A percentile compares a stretch with the other conserved stretches of the same genome.
These are phyloP conservation scores for Brachionus manjavacas DNA, from an alignment of 1,140 invertebrate genomes.

Conservation along the genomic window DNA sequence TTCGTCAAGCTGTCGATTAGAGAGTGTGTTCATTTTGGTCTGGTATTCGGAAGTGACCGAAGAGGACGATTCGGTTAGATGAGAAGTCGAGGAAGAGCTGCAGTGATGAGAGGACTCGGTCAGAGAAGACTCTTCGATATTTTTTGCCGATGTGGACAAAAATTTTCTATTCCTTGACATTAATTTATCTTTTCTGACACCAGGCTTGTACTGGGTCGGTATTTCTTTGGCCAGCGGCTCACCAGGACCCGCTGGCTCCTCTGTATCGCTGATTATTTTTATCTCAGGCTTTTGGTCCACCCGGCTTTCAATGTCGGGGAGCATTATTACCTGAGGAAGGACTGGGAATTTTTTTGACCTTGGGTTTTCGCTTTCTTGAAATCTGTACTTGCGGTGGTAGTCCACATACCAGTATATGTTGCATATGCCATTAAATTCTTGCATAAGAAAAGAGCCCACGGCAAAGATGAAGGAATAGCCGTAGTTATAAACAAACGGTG, in stretches of 20 bases:
- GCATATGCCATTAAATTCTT: constrained; percentile 27
- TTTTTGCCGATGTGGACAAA: not conserved
- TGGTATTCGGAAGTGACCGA: not conserved
- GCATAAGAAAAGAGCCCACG: not conserved
- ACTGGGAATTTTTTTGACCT: not conserved
- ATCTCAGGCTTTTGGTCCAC: not conserved
- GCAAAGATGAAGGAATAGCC: not conserved
- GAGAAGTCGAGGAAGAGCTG: not conserved
- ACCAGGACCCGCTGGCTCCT: not conserved
- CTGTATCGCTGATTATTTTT: not conserved
- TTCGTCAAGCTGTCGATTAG: not conserved
- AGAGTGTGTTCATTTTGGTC: not conserved
- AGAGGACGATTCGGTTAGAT: constrained; percentile 4
- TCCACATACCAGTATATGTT: constrained; percentile 28
- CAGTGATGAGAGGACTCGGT: not conserved
- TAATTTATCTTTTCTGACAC: not conserved
- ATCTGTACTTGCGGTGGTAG: constrained; percentile 13
- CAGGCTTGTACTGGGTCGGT: not conserved
- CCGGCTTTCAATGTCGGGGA: not conserved
- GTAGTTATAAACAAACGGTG: not conserved
- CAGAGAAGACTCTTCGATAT: not conserved
- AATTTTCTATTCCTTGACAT: not conserved
- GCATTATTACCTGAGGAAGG: not conserved
- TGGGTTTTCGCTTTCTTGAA: not conserved
- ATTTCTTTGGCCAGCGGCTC: not conserved